Conservation (phyloP, 2,888 invertebrate species). For the Phoronis australis region DNA sequence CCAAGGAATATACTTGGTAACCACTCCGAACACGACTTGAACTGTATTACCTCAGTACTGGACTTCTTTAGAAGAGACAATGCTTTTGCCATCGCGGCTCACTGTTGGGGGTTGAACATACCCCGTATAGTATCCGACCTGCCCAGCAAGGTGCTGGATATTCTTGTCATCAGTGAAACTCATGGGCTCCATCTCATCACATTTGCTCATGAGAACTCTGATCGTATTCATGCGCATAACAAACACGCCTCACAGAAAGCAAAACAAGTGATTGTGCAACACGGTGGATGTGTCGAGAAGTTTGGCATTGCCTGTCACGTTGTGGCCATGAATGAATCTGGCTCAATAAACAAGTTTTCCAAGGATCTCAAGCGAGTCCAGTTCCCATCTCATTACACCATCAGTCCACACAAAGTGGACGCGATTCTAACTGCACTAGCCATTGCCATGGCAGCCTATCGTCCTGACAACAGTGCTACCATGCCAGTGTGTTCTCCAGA, state of each 20-base stretch:
- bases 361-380: constrained; percentile 12
- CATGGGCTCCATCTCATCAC: constrained; percentile 26
- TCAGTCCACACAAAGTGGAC: constrained; percentile 19
- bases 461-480: no score
- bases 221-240: constrained; percentile 13
- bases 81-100: constrained; percentile 19
- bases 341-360: constrained; percentile 8
- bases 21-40: constrained; percentile 6
- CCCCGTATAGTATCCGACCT: no score
- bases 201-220: constrained; percentile 12
- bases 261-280: constrained; percentile 22
- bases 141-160: constrained; percentile 16
- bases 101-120: constrained; percentile 28
- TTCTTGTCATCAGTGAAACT: constrained; percentile 19
- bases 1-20: constrained; percentile 24
- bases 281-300: constrained; percentile 28
- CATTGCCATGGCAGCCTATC: constrained; percentile 28
- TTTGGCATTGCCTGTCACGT: constrained; percentile 24
- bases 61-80: constrained; percentile 9
- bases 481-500: constrained; percentile 8
- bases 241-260: constrained; percentile 21
- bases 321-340: constrained; percentile 7
- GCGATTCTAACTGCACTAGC: constrained; percentile 23
- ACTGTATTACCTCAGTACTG: constrained; percentile 3
- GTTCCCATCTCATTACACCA: constrained; percentile 26